These are phyloP conservation scores for Petrolisthes manimaculis DNA, from an alignment of 2,888 invertebrate species.

Conservation along the genomic window DNA sequence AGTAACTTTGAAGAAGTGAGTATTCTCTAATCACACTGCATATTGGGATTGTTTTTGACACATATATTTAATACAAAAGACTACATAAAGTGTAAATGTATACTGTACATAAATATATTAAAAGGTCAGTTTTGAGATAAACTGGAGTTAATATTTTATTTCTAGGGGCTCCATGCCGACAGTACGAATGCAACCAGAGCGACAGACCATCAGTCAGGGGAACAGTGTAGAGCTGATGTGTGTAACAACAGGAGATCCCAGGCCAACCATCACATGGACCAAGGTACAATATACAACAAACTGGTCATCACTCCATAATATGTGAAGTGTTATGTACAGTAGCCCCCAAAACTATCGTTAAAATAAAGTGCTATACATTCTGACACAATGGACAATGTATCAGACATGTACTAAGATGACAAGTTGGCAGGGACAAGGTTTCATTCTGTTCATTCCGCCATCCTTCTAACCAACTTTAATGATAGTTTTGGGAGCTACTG, in stretches of 20 bases:
- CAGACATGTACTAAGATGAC: no score
- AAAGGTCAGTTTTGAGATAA: no score
- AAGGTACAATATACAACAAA: constrained; percentile 72
- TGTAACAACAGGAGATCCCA: constrained; percentile 80
- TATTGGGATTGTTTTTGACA: not conserved
- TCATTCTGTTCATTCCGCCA: no score
- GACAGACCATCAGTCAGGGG: constrained; percentile 78
- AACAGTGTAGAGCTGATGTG: constrained; percentile 81
- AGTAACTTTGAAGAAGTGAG: no score
- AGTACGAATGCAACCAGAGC: constrained; percentile 76
- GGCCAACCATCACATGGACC: constrained; percentile 85
- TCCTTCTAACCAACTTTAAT: no score
- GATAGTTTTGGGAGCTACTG: no score
- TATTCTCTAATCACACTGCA: not conserved
- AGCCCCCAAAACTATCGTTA: no score
- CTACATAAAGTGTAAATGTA: not conserved
- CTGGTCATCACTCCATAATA: no score
- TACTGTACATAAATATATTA: not conserved
- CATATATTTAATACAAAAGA: not conserved
- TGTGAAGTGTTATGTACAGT: no score
- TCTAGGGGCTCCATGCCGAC: constrained; percentile 71
- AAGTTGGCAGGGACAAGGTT: no score
- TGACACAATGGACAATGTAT: no score
- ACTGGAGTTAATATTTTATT: not conserved
- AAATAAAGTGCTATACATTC: no score